Conservation (phyloP, 2,113 vertebrate species). For the Actenoides lindsayi region DNA sequence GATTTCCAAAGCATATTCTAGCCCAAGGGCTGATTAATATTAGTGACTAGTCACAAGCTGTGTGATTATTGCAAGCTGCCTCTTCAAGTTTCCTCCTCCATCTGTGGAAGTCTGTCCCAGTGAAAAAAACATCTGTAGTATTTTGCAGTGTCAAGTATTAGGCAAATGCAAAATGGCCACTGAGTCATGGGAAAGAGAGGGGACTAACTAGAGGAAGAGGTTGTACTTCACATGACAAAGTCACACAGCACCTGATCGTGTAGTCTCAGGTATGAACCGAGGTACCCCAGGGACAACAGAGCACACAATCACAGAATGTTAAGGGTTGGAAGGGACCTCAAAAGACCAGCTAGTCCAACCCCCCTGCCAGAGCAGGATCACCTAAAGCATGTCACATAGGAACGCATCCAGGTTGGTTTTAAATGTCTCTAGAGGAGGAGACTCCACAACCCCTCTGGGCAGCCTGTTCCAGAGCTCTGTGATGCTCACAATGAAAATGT, state of each 20-base stretch:
- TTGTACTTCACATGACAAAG: neutral
- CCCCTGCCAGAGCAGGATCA: too few species aligned
- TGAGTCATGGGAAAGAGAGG: neutral
- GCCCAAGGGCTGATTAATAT: neutral
- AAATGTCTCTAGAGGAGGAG: too few species aligned
- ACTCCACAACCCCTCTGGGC: too few species aligned
- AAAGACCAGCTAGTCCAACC: too few species aligned
- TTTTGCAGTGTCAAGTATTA: neutral
- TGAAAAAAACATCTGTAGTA: neutral
- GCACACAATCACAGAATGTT: neutral
- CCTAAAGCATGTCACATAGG: too few species aligned
- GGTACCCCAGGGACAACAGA: neutral
- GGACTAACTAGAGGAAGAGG: neutral
- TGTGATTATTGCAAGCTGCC: rapidly evolving
- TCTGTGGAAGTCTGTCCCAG: rapidly evolving
- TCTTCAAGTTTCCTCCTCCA: neutral
- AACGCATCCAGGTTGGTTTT: too few species aligned
- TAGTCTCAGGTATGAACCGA: neutral
- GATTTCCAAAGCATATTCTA: neutral
- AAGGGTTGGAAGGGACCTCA: too few species aligned
- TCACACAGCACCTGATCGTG: neutral
- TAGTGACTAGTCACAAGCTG: neutral
- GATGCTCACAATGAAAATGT: too few species aligned
- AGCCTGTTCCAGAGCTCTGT: too few species aligned
- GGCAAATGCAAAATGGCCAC: neutral